Evolutionary conservation across 2,888 invertebrate genomes (phyloP), one percentile per base, ranked within the genome.

Genomic region (Eurois occulta): DNA sequence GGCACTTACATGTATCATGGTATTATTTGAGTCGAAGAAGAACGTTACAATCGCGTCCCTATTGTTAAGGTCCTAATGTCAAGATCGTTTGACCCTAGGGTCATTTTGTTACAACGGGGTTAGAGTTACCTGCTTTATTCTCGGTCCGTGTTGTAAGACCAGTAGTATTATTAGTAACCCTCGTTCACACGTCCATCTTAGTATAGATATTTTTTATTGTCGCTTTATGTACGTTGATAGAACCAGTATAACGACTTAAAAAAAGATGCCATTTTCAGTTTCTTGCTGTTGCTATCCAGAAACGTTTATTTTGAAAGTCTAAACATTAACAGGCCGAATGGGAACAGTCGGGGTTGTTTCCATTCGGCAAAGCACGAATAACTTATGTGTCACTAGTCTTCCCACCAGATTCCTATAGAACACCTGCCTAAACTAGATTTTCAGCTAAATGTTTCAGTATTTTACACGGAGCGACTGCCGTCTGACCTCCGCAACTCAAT

Each of bases 401-500:
- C 4, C 48, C 10, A 38, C 18, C 28, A 52, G n/a, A n/a, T 28
- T 65, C 10, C 6, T 1, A 38, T n/a, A 11, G 16, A 48, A 46
- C 32, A 41, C n/a, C 13, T 76, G 24, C 8, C 11, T 77, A 67
- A 18, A 28, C 28, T n/a, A 43, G 24, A 68, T 8, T 46, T 16
- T 35, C 16, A 66, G 38, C 43, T 48, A 24, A 70, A 52, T 55
- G 43, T 72, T 35, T 70, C 38, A 58, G 43, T 46, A 78, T 62
- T 65, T 65, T 65, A 73, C 86, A 75, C 83, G 84, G 84, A 86
- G 84, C 69, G 84, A 83, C 84, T 52, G 66, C 72, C 79, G 79
- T 84, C 84, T 84, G 86, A 84, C 84, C 84, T 83, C 86, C 86
- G 67, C 84, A 84, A 86, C 84, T 84, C 84, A 73, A 65, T 69